Base-by-base conservation (phyloP, 2,888 invertebrate genomes). In the Chloroclystis v-ata region DNA sequence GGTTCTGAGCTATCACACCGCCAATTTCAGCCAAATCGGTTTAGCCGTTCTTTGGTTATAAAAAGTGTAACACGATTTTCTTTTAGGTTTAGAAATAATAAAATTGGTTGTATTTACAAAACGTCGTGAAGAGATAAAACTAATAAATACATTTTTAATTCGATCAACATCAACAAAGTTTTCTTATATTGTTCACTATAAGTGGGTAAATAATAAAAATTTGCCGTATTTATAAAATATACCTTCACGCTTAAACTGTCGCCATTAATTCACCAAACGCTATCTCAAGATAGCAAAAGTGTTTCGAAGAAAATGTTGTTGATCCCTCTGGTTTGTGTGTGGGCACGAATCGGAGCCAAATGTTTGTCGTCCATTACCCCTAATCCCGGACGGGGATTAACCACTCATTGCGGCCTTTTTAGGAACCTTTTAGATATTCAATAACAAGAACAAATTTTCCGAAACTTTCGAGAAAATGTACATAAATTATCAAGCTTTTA, bases 311-410 rank as follows among this genome's bases (percentile, higher is more conserved):
- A 76, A 74, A 76, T 78, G 60, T 67, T 62, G 57, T 65, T 74
- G 73, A 84, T 79, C 83, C 78, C 55, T 53, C 54, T 50, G 47
- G 54, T 55, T 57, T 47, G 53, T 59, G 66, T 63, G 66, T 60
- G 70, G 69, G 69, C 82, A 83, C 82, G 82, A 77, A 70, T 61
- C 65, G 56, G 60, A 50, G 54, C 67, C 66, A 69, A 71, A 73
- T 82, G 67, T 82, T 82, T 82, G 66, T 64, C 64, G 75, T 70
- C 83, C 82, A 82, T 84, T 84, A 83, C 75, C 69, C 67, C 65
- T 77, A 75, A 82, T 79, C 79, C 76, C 35, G 48, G 48, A 57
- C 60, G 68, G 61, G 67, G 78, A 78, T 81, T 74, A 78, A 62
- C 60, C 49, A 41, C 47, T 48, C 43, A 49, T 53, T 49, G 28